Evolutionary conservation across 2,888 invertebrate genomes (phyloP).

Genomic region (Criorhina ranunculi): DNA sequence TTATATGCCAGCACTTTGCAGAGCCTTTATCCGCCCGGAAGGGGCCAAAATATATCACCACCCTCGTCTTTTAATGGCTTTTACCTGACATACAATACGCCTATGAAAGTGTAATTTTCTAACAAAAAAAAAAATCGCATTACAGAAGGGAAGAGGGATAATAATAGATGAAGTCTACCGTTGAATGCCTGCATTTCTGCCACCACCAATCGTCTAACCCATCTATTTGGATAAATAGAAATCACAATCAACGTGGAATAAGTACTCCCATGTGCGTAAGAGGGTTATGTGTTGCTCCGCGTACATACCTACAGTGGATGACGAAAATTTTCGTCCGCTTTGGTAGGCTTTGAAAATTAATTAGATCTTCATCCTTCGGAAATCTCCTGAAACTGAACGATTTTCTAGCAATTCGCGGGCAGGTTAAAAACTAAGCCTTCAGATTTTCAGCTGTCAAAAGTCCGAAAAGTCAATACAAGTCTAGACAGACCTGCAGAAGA

Average conservation of each 20-base stretch:
- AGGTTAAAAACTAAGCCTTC: too few relatives aligned
- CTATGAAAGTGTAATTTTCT: slow-evolving; percentile 74
- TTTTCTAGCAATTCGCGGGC: too few relatives aligned
- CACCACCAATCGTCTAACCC: slow-evolving; percentile 53
- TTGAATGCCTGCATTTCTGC: slow-evolving; percentile 24
- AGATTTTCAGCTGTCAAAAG: too few relatives aligned
- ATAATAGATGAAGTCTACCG: slow-evolving; percentile 68
- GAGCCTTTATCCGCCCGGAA: slow-evolving; percentile 1
- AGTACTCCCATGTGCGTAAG: slow-evolving; percentile 52
- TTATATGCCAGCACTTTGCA: slow-evolving; percentile 32
- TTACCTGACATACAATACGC: slow-evolving; percentile 71
- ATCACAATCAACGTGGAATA: slow-evolving; percentile 61
- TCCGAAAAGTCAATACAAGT: too few relatives aligned
- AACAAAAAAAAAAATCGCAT: slow-evolving; percentile 64
- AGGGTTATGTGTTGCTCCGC: slow-evolving; percentile 25
- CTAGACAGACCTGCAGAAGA: too few relatives aligned
- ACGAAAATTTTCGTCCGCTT: slow-evolving; percentile 10
- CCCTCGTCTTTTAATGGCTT: slow-evolving; percentile 69
- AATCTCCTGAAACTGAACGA: too few relatives aligned
- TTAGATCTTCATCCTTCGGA: too few relatives aligned
- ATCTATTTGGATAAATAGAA: slow-evolving; percentile 61
- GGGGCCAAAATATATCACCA: slow-evolving; percentile 56
- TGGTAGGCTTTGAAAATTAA: too few relatives aligned
- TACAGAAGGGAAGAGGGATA: slow-evolving; percentile 37
- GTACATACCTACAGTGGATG: slow-evolving; percentile 28